Percentiles rank a stretch among this genome's conserved stretches.
These are phyloP conservation scores for Heliconius melpomene DNA, from an alignment of 1,140 invertebrate genomes.

Conservation along the genomic window DNA sequence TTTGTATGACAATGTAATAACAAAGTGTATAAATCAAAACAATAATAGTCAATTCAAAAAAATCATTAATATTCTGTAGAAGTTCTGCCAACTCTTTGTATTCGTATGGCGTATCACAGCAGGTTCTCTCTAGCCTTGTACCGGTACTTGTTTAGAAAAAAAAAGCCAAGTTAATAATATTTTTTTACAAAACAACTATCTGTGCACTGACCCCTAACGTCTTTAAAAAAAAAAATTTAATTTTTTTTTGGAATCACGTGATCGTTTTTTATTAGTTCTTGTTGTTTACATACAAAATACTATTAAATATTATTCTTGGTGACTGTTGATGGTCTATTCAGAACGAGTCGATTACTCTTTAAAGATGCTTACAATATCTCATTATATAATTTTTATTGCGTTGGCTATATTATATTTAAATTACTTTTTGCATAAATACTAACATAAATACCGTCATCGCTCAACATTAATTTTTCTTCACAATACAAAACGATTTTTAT, in stretches of 20 bases:
- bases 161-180: conserved; percentile 3
- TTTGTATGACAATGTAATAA: conserved; percentile 5
- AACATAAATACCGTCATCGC: too few species aligned
- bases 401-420: too few species aligned
- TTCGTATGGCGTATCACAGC: neutral
- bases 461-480: too few species aligned
- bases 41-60: neutral
- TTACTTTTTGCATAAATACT: too few species aligned
- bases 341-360: too few species aligned
- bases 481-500: too few species aligned
- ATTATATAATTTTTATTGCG: too few species aligned
- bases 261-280: conserved; percentile 18
- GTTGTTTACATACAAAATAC: too few species aligned
- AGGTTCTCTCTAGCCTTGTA: conserved; percentile 24
- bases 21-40: conserved; percentile 9
- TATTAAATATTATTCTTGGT: too few species aligned
- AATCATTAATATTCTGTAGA: conserved; percentile 24
- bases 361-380: too few species aligned
- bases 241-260: neutral
- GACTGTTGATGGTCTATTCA: too few species aligned
- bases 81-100: conserved; percentile 8
- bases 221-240: neutral
- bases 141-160: neutral
- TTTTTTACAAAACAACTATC: conserved; percentile 13
- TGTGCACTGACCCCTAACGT: conserved; percentile 31